Evolutionary conservation across 2,797 vertebrate genomes (phyloP), one percentile per base, ranked within the genome.

Genomic region (Pristis pectinata): DNA sequence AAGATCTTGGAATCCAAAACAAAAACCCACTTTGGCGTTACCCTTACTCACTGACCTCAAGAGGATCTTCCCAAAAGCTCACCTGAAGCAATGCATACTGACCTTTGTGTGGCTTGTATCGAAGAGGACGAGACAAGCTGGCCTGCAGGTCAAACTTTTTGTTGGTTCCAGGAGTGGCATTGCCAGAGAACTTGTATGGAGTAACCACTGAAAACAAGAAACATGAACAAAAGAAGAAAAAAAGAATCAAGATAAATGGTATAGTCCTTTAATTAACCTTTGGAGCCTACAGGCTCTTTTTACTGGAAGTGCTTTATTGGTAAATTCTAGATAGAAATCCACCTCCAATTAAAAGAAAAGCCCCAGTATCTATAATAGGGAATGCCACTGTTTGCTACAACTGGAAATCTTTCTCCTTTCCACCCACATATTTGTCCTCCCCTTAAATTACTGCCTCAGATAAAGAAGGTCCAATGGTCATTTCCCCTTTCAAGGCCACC

Each of bases 131-230:
- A 6, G 98, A 97, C 95, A 99, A 97, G 95, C 99, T 99, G 59
- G 98, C 98, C 97, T 99, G 97, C 95, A 99, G 97, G 95, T 99
- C 98, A 96, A 99, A 99, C 95, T 98, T 99, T 96, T 97, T 98
- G 11, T 97, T 97, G 0, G 97, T 96, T 3, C 96, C 97, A 0
- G 98, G 97, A 19, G 98, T 98, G 89, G 70, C 67, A 44, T 1
- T 94, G 41, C 92, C 70, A 76, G 41, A 76, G 56, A 94, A 94
- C 41, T 6, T 27, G 15, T 56, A 94, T 1, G 92, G 92, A 17
- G 92, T 94, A 76, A 76, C 30, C 44, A 72, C 92, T 94, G 41
- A 76, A 93, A 74, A n/a, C 87, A 64, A 61, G 17, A 1, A 87
- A 87, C 3, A 89, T 17, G 2, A 59, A 17, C 7, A 11, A 64